Conservation (phyloP, 2,888 invertebrate genomes). For the Erebia aethiops region DNA sequence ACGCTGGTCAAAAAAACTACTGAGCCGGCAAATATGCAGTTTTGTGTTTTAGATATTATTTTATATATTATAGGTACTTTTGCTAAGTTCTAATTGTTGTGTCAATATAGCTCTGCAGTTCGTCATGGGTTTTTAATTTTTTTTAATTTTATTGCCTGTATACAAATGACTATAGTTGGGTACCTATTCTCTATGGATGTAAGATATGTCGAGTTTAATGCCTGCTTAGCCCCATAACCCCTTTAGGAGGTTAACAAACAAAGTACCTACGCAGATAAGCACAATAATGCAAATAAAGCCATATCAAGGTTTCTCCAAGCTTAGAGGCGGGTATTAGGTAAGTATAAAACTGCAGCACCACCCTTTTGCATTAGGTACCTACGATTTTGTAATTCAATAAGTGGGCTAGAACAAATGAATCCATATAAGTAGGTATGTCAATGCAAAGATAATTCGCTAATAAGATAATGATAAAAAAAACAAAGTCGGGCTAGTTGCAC, state of each 20-base stretch:
- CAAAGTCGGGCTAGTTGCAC: too few relatives aligned
- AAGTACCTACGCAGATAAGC: constrained; percentile 16
- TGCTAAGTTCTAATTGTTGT: too few relatives aligned
- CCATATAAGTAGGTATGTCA: constrained; percentile 67
- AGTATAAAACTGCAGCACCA: constrained; percentile 36
- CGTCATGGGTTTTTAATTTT: too few relatives aligned
- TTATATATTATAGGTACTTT: too few relatives aligned
- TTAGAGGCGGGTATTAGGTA: constrained; percentile 22
- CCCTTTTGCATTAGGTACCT: constrained; percentile 57
- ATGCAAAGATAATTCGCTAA: constrained; percentile 67
- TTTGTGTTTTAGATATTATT: too few relatives aligned
- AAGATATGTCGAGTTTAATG: constrained; percentile 14
- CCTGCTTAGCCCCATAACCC: constrained; percentile 45
- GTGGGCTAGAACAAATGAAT: constrained; percentile 62
- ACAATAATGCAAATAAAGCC: constrained; percentile 43
- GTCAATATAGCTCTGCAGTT: too few relatives aligned
- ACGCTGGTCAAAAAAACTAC: too few relatives aligned
- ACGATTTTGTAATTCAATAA: constrained; percentile 74
- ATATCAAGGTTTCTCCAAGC: constrained; percentile 42
- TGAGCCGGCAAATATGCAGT: too few relatives aligned
- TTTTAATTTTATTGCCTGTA: too few relatives aligned
- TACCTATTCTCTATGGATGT: background rate
- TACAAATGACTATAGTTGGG: background rate
- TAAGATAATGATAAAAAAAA: constrained; percentile 51
- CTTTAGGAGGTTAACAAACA: constrained; percentile 39